Conservation (phyloP, 2,113 vertebrate species). For the Eptatretus burgeri region DNA sequence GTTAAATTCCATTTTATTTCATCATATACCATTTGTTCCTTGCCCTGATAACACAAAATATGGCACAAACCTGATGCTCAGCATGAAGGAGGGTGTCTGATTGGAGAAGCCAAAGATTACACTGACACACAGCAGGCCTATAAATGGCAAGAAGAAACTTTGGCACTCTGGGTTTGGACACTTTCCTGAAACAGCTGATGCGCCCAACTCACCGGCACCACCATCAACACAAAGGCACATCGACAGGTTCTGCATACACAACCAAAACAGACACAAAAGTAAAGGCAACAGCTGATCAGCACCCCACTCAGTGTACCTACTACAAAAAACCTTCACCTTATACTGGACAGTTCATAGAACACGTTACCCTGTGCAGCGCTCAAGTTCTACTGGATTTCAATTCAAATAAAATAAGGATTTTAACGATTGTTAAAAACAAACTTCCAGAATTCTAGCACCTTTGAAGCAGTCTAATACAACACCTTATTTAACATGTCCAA, state of each 20-base stretch:
- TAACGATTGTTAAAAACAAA: no score
- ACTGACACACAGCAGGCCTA: constrained; percentile 78
- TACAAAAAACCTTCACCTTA: background rate
- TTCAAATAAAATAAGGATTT: no score
- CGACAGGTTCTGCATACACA: constrained; percentile 37
- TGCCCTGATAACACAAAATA: background rate
- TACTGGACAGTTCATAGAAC: background rate
- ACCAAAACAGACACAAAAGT: background rate
- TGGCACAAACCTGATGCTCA: constrained; percentile 51
- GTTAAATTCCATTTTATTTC: no score
- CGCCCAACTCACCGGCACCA: constrained; percentile 20
- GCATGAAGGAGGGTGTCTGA: constrained; percentile 83
- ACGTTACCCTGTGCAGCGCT: no score
- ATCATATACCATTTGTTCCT: no score
- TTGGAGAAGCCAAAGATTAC: constrained; percentile 95
- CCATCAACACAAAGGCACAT: constrained; percentile 39
- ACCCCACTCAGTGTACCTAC: background rate
- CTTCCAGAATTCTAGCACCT: no score
- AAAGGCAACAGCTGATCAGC: background rate
- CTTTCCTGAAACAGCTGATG: constrained; percentile 39
- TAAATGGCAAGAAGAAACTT: constrained; percentile 75
- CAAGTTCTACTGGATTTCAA: no score
- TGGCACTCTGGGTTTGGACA: constrained; percentile 63
- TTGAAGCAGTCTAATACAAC: no score
- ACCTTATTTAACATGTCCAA: no score